A percentile compares a stretch with the other conserved stretches of the same genome.
These are phyloP conservation scores for Crenichthys baileyi DNA, from an alignment of 2,797 vertebrate species.

Conservation along the genomic window DNA sequence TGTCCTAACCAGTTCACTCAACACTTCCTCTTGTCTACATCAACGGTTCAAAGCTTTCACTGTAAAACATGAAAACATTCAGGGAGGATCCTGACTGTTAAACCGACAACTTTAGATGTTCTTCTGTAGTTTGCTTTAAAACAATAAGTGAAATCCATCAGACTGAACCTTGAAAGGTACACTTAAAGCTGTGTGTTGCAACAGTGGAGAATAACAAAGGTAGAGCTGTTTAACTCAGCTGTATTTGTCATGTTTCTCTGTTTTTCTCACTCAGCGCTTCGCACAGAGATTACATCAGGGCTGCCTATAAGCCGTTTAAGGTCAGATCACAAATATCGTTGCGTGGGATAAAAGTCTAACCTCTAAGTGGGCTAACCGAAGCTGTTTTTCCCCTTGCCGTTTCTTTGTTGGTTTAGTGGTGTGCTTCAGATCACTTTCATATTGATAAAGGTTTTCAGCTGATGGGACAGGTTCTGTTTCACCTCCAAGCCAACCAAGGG, in stretches of 20 bases:
- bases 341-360: slow-evolving; percentile 54
- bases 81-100: background rate
- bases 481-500: background rate
- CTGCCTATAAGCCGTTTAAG: slow-evolving; percentile 41
- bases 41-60: slow-evolving; percentile 47
- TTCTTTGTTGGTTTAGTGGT: slow-evolving; percentile 10
- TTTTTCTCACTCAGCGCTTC: slow-evolving; percentile 18
- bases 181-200: background rate
- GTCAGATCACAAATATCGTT: slow-evolving; percentile 40
- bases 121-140: background rate
- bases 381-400: slow-evolving; percentile 2
- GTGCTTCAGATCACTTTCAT: background rate
- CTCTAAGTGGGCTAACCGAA: slow-evolving; percentile 7
- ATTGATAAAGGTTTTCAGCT: slow-evolving; percentile 15
- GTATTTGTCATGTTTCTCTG: slow-evolving; percentile 23
- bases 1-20: slow-evolving; percentile 69
- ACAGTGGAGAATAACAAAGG: background rate
- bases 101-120: background rate
- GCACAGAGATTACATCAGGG: slow-evolving; percentile 14
- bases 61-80: slow-evolving; percentile 6
- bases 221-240: background rate
- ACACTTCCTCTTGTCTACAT: slow-evolving; percentile 76
- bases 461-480: background rate
- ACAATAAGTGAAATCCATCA: too few species aligned
- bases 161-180: background rate